These are phyloP conservation scores for Microctonus brassicae DNA, from an alignment of 2,888 invertebrate species.

Conservation along the genomic window DNA sequence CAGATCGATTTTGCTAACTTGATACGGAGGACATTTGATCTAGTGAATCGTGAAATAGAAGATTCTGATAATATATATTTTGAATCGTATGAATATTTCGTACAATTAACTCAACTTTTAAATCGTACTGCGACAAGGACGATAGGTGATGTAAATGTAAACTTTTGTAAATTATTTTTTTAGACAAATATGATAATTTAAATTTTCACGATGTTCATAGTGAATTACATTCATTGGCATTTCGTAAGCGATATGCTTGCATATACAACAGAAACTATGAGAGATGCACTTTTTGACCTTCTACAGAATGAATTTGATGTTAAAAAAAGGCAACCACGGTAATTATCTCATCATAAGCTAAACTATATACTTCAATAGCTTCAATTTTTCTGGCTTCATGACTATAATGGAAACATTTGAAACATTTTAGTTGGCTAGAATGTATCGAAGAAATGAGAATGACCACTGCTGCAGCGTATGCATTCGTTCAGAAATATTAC, in stretches of 20 bases:
- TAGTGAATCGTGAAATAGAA: background rate
- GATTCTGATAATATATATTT: background rate
- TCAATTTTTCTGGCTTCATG: background rate
- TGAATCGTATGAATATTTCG: background rate
- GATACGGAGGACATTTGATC: conserved; percentile 32
- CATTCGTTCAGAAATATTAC: conserved; percentile 1
- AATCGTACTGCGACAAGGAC: conserved; percentile 37
- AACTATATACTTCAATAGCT: conserved; percentile 30
- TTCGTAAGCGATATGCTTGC: conserved; percentile 41
- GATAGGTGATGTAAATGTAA: conserved; percentile 39
- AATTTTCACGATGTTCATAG: conserved; percentile 23
- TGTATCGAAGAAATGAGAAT: background rate
- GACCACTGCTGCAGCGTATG: background rate
- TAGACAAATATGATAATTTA: background rate
- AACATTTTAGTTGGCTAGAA: background rate
- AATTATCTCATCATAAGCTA: background rate
- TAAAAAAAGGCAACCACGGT: conserved; percentile 34
- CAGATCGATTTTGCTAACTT: conserved; percentile 32
- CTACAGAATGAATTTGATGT: conserved; percentile 34
- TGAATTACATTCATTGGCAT: conserved; percentile 49
- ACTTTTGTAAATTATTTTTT: background rate
- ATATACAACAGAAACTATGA: conserved; percentile 37
- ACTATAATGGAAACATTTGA: background rate
- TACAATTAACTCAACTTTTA: conserved; percentile 34
- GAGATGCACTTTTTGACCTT: conserved; percentile 24